Percentiles rank a stretch among this genome's conserved stretches.
Evolutionary conservation across 2,113 vertebrate genomes (phyloP).

Genomic region (Macquaria ambigua): DNA sequence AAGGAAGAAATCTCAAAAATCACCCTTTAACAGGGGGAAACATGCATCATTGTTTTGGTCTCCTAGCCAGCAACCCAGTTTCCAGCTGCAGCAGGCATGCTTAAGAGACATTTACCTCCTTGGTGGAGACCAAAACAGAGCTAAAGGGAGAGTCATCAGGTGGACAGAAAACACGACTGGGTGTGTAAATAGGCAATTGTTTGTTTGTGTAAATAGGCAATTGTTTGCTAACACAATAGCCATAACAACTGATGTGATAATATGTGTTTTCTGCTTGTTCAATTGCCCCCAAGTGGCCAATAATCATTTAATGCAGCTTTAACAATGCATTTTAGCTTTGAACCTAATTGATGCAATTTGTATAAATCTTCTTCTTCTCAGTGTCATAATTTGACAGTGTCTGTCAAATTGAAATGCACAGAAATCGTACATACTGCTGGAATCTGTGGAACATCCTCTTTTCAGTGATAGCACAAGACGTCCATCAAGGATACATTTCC

Average conservation of each 20-base stretch:
- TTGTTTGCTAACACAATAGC: not conserved
- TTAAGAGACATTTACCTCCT: not conserved
- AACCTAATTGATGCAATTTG: not conserved
- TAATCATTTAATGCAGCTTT: not conserved
- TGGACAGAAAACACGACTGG: not conserved
- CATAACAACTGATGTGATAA: too few species aligned
- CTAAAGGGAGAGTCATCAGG: not conserved
- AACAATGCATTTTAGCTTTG: not conserved
- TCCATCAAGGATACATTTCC: not conserved
- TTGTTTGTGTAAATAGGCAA: not conserved
- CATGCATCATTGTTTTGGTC: not conserved
- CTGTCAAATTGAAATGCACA: too few species aligned
- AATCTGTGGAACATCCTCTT: not conserved
- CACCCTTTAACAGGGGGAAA: not conserved
- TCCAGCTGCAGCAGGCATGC: constrained; percentile 19
- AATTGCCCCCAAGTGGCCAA: not conserved
- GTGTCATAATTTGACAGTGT: too few species aligned
- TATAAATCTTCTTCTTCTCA: too few species aligned
- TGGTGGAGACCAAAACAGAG: not conserved
- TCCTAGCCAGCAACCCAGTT: constrained; percentile 6
- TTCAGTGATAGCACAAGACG: not conserved
- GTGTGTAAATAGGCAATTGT: not conserved
- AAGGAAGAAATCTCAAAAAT: not conserved
- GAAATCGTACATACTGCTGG: too few species aligned
- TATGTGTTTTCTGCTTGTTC: not conserved